Evolutionary conservation across 2,113 vertebrate species (phyloP), one percentile per base, ranked within the genome.

Genomic region (Lampris incognitus): DNA sequence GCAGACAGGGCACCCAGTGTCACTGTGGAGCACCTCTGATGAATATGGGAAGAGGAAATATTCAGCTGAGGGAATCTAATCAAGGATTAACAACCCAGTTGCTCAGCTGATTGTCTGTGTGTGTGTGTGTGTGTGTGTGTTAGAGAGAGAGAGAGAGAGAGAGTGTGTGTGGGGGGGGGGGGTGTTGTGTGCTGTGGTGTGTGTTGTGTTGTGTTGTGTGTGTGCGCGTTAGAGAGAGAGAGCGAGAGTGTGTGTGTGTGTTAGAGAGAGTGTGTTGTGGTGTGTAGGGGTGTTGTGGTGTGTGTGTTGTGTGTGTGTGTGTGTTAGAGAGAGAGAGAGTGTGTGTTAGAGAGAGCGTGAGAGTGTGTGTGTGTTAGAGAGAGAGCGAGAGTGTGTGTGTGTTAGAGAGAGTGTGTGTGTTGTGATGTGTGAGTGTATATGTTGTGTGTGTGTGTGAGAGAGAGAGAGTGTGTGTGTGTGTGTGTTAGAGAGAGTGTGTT

Each of bases 21-120:
- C 48, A 71, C 54, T n/a, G 58, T 44, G 44, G 58, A 3, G 64
- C 2, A 3, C 75, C 9, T 74, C 66, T 69, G 24, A 65, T 80
- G 58, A 78, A 85, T 73, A 69, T 9, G 2, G n/a, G 49, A 57
- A 74, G 24, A 69, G 42, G 13, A 5, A 59, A 64, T 42, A 58
- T 54, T 72, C 36, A 67, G 39, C 36, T 51, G 49, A 82, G 54
- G 39, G 72, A n/a, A 57, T 13, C 40, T 60, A 38, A 4, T 38
- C 52, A 56, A 66, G 59, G 71, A 85, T 81, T 78, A 80, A 74
- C 42, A 61, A 78, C 37, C 51, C 58, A 38, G 6, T 72, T 70
- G 48, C 11, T 60, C 41, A 60, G 59, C 72, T 81, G 64, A 83
- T 54, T 82, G 84, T 76, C 11, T 51, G 48, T 63, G 68, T 74